Conservation (phyloP, 2,888 invertebrate genomes). For the Cephus pygmeus region DNA sequence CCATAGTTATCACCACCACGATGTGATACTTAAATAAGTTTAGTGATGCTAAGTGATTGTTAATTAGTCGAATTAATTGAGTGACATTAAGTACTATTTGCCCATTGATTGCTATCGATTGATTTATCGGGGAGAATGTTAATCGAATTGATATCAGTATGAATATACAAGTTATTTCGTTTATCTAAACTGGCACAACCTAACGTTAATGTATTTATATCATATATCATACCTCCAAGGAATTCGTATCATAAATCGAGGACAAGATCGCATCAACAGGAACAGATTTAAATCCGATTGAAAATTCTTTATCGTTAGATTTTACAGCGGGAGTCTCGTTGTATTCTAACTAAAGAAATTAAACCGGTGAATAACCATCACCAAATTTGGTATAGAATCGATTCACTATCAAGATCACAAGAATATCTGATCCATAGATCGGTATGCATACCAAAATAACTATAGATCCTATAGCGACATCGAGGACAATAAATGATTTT, state of each 20-base stretch:
- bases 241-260: too few relatives aligned
- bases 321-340: too few relatives aligned
- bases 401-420: too few relatives aligned
- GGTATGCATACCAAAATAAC: too few relatives aligned
- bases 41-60: neutral
- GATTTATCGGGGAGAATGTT: neutral
- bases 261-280: neutral
- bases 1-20: neutral
- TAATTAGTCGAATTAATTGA: neutral
- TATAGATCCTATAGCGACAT: too few relatives aligned
- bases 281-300: neutral
- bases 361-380: too few relatives aligned
- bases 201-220: too few relatives aligned
- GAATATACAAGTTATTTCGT: neutral
- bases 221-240: too few relatives aligned
- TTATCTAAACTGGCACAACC: neutral
- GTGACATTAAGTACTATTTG: neutral
- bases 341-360: too few relatives aligned
- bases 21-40: neutral
- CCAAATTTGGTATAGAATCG: too few relatives aligned
- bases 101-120: neutral
- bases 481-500: too few relatives aligned
- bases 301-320: neutral
- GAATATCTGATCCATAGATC: too few relatives aligned
- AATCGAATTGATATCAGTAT: neutral